A percentile compares a stretch with the other conserved stretches of the same genome.
These are phyloP conservation scores for Pyrrhosoma nymphula DNA, from an alignment of 2,888 invertebrate species.

Conservation along the genomic window DNA sequence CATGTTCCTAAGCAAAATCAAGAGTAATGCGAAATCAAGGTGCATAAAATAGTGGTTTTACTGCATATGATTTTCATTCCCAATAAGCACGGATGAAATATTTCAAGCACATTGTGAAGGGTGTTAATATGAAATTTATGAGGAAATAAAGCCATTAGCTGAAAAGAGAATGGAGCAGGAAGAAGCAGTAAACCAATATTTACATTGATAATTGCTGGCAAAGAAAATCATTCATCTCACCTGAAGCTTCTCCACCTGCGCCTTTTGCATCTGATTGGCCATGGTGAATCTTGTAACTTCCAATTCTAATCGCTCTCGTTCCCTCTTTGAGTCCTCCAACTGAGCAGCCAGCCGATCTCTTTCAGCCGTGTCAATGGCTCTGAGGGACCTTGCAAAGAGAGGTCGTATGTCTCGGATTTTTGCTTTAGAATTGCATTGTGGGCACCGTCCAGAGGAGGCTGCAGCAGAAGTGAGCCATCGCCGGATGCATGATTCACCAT, in stretches of 20 bases:
- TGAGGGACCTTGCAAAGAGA: conserved; percentile 88
- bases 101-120: no score
- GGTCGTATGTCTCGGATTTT: conserved; percentile 85
- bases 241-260: conserved; percentile 76
- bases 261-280: conserved; percentile 77
- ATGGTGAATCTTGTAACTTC: conserved; percentile 82
- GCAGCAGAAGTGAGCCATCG: conserved; percentile 85
- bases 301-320: conserved; percentile 81
- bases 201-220: no score
- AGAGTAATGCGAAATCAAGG: no score
- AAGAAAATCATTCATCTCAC: conserved; percentile 72
- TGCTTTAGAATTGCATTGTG: conserved; percentile 91
- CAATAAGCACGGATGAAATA: no score
- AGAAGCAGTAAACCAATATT: no score
- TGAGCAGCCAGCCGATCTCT: conserved; percentile 78
- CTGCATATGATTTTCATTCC: no score
- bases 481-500: conserved; percentile 89
- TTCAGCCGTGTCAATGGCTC: conserved; percentile 89
- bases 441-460: conserved; percentile 83
- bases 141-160: no score
- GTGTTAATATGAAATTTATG: no score
- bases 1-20: no score
- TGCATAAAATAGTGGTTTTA: no score
- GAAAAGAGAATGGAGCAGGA: no score
- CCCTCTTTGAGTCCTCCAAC: conserved; percentile 81